Conservation (phyloP, 2,888 invertebrate genomes). For the Metellina segmentata region DNA sequence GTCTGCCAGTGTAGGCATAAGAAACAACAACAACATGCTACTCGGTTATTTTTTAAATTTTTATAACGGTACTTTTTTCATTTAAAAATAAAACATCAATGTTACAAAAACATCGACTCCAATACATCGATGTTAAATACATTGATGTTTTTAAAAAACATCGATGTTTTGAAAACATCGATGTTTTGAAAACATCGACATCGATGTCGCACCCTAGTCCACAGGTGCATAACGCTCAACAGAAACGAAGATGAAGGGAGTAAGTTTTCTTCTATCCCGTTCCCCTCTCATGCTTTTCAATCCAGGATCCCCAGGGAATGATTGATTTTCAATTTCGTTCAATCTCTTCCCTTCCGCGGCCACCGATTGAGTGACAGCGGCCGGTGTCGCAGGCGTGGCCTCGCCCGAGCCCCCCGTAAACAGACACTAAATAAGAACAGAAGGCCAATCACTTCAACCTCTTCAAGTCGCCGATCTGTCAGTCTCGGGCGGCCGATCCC, state of each 20-base stretch:
- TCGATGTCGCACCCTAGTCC: no score
- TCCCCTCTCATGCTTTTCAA: background rate
- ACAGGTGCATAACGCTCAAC: no score
- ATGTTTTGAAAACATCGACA: no score
- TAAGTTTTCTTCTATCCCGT: background rate
- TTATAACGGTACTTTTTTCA: no score
- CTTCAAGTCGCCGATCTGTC: slow-evolving; percentile 24
- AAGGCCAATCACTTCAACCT: slow-evolving; percentile 43
- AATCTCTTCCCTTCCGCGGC: background rate
- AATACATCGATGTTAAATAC: no score
- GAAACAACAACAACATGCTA: no score
- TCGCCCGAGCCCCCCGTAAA: background rate
- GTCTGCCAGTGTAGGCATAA: no score
- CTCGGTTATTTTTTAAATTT: no score
- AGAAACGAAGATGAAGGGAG: background rate
- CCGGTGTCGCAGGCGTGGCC: slow-evolving; percentile 33
- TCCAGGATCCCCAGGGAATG: background rate
- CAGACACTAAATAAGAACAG: slow-evolving; percentile 12
- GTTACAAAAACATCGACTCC: no score
- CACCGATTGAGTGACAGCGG: slow-evolving; percentile 23
- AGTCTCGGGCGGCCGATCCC: background rate
- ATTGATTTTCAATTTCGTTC: background rate
- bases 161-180: no score
- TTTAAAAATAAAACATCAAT: no score
- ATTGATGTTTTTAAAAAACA: no score